These are phyloP conservation scores for Ephestia elutella DNA, from an alignment of 1,140 invertebrate species.

Conservation along the genomic window DNA sequence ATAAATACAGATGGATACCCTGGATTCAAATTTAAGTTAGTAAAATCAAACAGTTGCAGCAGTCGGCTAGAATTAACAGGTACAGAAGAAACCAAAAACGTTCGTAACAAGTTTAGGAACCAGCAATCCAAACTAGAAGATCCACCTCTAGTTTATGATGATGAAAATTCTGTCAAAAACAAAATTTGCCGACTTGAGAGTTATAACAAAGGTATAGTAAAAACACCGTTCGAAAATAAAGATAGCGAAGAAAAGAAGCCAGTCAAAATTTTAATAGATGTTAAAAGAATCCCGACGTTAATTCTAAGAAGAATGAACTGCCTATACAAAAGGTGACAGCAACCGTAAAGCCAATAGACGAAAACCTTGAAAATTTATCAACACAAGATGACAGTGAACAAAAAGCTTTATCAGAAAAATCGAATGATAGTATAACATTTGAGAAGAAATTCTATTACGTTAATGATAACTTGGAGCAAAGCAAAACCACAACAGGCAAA, in stretches of 20 bases:
- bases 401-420: conserved; percentile 37
- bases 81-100: conserved; percentile 67
- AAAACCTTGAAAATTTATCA: conserved; percentile 25
- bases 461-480: conserved; percentile 68
- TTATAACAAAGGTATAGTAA: conserved; percentile 64
- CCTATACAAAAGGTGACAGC: conserved; percentile 14
- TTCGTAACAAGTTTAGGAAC: conserved; percentile 49
- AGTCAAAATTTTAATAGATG: conserved; percentile 30
- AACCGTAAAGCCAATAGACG: conserved; percentile 27
- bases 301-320: conserved; percentile 21
- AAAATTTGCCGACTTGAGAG: conserved; percentile 71
- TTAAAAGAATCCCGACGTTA: conserved; percentile 32
- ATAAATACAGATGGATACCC: conserved; percentile 61
- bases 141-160: conserved; percentile 56
- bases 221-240: conserved; percentile 62
- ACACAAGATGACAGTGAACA: conserved; percentile 23
- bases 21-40: conserved; percentile 83
- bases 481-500: conserved; percentile 74
- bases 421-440: conserved; percentile 39
- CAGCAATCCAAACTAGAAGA: conserved; percentile 55
- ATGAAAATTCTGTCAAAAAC: conserved; percentile 72
- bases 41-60: conserved; percentile 90
- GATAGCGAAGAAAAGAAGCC: conserved; percentile 40
- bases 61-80: conserved; percentile 86
- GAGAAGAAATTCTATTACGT: conserved; percentile 72